Base-by-base conservation (phyloP, 1,140 invertebrate genomes). In the Tetranychus cinnabarinus region DNA sequence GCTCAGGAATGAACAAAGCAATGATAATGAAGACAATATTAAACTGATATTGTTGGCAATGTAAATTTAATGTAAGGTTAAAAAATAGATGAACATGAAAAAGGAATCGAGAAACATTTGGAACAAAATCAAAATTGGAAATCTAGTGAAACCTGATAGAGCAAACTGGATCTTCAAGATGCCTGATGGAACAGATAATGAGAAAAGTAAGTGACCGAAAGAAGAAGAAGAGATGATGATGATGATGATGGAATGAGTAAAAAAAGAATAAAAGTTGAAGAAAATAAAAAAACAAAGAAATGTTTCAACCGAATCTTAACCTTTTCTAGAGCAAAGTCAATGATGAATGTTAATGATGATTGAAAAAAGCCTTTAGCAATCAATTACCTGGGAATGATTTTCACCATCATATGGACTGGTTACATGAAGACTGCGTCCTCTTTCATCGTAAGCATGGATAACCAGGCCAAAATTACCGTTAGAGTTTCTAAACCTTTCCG, bases 391-490 rank as follows among this genome's bases (percentile, higher is more conserved):
- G 15, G 59, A 60, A 31, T 31, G 37, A 52, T 65, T 56, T 7
- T 60, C 64, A 34, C 36, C 33, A 58, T 56, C 46, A 47, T 57
- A 36, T 1, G 72, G 70, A 65, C 73, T 72, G 0, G 70, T 74
- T 62, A 76, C 73, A 23, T 75, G 68, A 0, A 73, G 61, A 50
- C 69, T 68, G 37, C 33, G 66, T 15, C 66, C 67, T 2, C 66
- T 65, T 3, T 63, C 65, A 69, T 78, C 76, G 15, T 63, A 63
- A 59, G 81, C 79, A 72, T 82, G 83, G 39, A 86, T 74, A 1
- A 82, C 77, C 60, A 88, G 78, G 6, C 83, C 84, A 58, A 83
- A 76, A 66, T 82, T 84, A 60, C 82, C 80, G 52, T 79, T 73
- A 1, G 81, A 79, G 66, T 80, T 76, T 52, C 79, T 79, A 69